Percentiles rank a stretch among this genome's conserved stretches.
These are phyloP conservation scores for Aphidius gifuensis DNA, from an alignment of 1,140 invertebrate species.

Conservation along the genomic window DNA sequence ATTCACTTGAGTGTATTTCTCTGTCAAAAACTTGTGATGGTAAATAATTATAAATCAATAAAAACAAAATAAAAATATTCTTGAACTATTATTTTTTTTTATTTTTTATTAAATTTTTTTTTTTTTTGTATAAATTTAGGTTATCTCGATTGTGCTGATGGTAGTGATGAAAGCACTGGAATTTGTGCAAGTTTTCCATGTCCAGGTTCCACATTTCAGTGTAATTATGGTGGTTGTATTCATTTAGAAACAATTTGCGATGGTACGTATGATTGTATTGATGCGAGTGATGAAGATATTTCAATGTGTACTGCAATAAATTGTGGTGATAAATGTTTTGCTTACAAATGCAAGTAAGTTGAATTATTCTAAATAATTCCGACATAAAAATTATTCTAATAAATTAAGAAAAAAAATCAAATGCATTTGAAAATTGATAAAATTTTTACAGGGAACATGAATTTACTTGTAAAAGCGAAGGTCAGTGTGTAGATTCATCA, in stretches of 20 bases:
- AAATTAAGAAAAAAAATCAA: too few relatives aligned
- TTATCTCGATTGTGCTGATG: conserved; percentile 66
- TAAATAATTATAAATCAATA: conserved; percentile 16
- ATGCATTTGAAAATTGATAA: too few relatives aligned
- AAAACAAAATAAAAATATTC: neutral
- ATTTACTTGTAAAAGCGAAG: conserved; percentile 45
- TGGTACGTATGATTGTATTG: conserved; percentile 63
- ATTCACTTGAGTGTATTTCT: conserved; percentile 31
- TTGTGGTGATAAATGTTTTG: conserved; percentile 30
- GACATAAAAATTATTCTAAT: too few relatives aligned
- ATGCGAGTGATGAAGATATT: conserved; percentile 57
- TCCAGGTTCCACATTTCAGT: conserved; percentile 48
- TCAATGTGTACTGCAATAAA: conserved; percentile 28
- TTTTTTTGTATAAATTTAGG: conserved; percentile 43
- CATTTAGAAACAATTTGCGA: conserved; percentile 62
- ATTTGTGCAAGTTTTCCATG: conserved; percentile 47
- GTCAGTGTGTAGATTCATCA: conserved; percentile 56
- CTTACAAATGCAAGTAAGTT: conserved; percentile 32
- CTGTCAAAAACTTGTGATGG: conserved; percentile 46
- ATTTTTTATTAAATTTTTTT: neutral
- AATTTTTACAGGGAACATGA: conserved; percentile 24
- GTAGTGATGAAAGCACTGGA: conserved; percentile 58
- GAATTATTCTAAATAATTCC: too few relatives aligned
- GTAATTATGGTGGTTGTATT: conserved; percentile 64
- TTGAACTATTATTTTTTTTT: neutral